phyloP scores from a whole-genome alignment of 1,140 invertebrate genomes.

The Megalopta genalis region DNA sequence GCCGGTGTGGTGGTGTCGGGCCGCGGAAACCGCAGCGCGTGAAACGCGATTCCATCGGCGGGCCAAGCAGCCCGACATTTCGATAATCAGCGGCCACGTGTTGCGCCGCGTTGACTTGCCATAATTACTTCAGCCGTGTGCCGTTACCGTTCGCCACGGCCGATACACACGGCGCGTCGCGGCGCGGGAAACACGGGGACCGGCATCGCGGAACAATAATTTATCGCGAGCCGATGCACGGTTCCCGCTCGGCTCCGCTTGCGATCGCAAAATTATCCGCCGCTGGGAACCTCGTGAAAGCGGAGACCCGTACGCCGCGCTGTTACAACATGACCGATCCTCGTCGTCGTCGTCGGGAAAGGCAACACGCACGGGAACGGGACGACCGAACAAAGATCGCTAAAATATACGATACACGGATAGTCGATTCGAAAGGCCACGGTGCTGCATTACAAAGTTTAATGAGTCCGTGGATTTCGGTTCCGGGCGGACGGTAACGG shows the following conservation, averaged over 20 bases:
- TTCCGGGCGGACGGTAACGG: no score
- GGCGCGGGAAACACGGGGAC: not conserved
- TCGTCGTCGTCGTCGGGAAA: not conserved
- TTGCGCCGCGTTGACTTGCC: conserved; percentile 56
- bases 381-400: not conserved
- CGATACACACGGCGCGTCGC: conserved; percentile 14
- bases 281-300: no score
- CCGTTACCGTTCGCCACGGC: conserved; percentile 19
- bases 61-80: conserved; percentile 55
- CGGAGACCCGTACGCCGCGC: no score
- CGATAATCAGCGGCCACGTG: conserved; percentile 65
- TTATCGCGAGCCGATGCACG: conserved; percentile 41
- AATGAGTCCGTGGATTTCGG: no score
- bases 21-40: conserved; percentile 28
- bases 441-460: no score
- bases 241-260: not conserved
- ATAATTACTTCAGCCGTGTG: conserved; percentile 57
- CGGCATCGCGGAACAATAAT: conserved; percentile 19
- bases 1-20: not conserved
- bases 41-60: conserved; percentile 45
- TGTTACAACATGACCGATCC: no score
- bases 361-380: no score
- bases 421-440: not conserved
- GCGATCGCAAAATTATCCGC: conserved; percentile 17
- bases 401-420: not conserved